phyloP scores from a whole-genome alignment of 2,113 vertebrate species.

The cattle (Bos taurus) region DNA sequence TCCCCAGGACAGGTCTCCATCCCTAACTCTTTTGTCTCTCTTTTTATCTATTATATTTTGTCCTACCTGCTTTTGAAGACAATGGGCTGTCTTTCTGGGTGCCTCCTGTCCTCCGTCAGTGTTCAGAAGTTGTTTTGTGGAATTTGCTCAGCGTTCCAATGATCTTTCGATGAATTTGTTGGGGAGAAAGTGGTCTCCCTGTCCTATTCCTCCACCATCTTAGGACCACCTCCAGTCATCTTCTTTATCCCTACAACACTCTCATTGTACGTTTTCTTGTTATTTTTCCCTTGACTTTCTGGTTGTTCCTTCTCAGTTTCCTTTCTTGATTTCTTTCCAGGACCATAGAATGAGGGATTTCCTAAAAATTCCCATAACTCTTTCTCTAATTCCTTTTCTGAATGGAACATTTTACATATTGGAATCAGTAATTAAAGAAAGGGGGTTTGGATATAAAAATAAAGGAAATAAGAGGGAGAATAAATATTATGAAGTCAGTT shows the following conservation, averaged over 20 bases:
- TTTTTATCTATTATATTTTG: neutral
- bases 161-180: neutral
- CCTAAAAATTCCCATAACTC: neutral
- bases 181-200: neutral
- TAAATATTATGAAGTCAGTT: neutral
- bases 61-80: neutral
- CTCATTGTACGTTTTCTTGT: neutral
- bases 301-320: neutral
- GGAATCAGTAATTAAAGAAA: neutral
- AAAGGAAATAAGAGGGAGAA: neutral
- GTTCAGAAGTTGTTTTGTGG: neutral
- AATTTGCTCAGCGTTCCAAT: neutral
- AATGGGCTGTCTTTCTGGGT: neutral
- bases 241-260: neutral
- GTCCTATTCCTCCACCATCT: neutral
- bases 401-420: neutral
- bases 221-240: neutral
- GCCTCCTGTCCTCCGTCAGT: neutral
- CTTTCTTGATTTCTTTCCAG: neutral
- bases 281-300: neutral
- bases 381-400: neutral
- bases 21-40: neutral
- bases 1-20: neutral
- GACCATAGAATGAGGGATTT: rapidly evolving
- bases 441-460: neutral